Evolutionary conservation across 64 coral and sea anemone genomes (phyloP).

Genomic region (Montipora efflorescens): DNA sequence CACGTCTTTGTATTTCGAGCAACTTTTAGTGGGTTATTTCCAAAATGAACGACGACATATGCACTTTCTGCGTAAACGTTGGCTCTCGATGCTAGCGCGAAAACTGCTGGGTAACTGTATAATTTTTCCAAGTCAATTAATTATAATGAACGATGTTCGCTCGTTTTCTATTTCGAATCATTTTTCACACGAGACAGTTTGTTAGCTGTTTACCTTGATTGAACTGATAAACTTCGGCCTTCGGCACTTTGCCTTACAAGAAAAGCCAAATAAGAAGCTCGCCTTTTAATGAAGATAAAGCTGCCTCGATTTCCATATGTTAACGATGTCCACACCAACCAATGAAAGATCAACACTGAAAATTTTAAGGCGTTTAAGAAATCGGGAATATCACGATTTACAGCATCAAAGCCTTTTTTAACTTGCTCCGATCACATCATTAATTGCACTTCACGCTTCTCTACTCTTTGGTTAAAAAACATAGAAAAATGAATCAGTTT

Average conservation of each 20-base stretch:
- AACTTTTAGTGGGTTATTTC: no score
- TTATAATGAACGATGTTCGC: not conserved
- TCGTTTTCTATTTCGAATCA: not conserved
- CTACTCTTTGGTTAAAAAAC: no score
- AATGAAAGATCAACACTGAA: not conserved
- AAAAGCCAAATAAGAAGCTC: not conserved
- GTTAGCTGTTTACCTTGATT: not conserved
- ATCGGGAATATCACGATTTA: not conserved
- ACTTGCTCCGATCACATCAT: not conserved
- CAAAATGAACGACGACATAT: no score
- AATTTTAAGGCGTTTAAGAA: not conserved
- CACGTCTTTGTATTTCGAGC: no score
- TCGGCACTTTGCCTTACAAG: not conserved
- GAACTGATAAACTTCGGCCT: not conserved
- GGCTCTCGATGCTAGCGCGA: not conserved
- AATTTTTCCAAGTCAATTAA: not conserved
- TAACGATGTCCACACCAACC: not conserved
- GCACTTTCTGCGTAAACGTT: no score
- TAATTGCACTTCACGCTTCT: no score
- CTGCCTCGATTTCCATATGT: not conserved
- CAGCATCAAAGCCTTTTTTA: not conserved
- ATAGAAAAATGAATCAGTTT: no score
- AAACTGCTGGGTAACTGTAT: not conserved
- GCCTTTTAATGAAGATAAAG: conserved; percentile 15
- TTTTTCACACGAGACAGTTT: not conserved